Conservation (phyloP, 1,140 invertebrate species). For the Diachasmimorpha longicaudata region DNA sequence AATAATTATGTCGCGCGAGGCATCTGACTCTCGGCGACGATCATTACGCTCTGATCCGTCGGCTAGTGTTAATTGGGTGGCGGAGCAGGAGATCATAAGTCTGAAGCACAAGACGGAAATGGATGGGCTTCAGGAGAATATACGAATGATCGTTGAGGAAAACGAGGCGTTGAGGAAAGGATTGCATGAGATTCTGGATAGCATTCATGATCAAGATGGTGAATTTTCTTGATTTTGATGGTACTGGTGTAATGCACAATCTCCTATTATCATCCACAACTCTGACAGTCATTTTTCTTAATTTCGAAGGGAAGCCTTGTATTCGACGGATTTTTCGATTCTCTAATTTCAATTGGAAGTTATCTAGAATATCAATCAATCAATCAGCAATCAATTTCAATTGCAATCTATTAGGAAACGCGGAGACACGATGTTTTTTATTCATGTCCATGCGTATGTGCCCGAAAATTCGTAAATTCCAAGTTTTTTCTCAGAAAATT, state of each 20-base stretch:
- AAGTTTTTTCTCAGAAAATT: too few species aligned
- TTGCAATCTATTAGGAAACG: too few species aligned
- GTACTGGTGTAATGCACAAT: slow-evolving; percentile 39
- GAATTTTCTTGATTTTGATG: slow-evolving; percentile 44
- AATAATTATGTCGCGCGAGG: slow-evolving; percentile 16
- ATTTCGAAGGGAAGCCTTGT: too few species aligned
- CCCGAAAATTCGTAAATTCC: too few species aligned
- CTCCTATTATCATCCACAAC: background rate
- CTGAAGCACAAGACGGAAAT: slow-evolving; percentile 32
- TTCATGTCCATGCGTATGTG: too few species aligned
- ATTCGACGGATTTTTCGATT: too few species aligned
- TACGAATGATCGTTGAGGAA: slow-evolving; percentile 69
- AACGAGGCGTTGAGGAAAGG: slow-evolving; percentile 75
- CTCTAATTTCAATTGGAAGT: too few species aligned
- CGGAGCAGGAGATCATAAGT: slow-evolving; percentile 25
- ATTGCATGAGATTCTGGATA: slow-evolving; percentile 71
- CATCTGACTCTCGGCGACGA: background rate
- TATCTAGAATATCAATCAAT: too few species aligned
- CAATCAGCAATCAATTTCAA: too few species aligned
- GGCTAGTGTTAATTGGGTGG: slow-evolving; percentile 7
- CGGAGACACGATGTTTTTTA: too few species aligned
- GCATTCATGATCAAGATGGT: slow-evolving; percentile 68
- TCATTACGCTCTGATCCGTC: slow-evolving; percentile 33
- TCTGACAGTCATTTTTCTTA: too few species aligned
- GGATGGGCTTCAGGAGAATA: slow-evolving; percentile 55